These are phyloP conservation scores for Prosapia bicincta DNA, from an alignment of 2,888 invertebrate genomes.

Conservation along the genomic window DNA sequence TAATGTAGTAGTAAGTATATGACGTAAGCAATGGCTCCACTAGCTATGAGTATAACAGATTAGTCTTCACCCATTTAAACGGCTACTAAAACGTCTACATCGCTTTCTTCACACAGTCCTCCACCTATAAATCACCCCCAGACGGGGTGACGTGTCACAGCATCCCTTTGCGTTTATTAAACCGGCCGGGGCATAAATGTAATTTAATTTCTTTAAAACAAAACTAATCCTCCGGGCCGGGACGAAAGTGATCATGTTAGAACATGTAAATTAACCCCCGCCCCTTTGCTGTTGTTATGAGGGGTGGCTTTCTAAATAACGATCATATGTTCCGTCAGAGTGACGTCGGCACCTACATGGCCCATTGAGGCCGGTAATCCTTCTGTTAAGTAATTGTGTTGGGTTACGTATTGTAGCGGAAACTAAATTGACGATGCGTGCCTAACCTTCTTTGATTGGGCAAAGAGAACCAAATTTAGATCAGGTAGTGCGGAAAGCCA, in stretches of 20 bases:
- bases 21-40: too few species aligned
- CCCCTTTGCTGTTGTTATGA: not conserved
- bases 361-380: conserved; percentile 11
- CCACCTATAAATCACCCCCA: too few species aligned
- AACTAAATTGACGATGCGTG: too few species aligned
- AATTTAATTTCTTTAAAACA: not conserved
- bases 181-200: not conserved
- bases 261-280: not conserved
- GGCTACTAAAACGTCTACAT: too few species aligned
- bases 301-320: conserved; percentile 6
- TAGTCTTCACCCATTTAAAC: too few species aligned
- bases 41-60: too few species aligned
- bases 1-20: too few species aligned
- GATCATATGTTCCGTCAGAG: conserved; percentile 14
- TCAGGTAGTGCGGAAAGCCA: too few species aligned
- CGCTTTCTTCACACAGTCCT: too few species aligned
- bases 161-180: not conserved
- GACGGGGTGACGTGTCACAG: not conserved
- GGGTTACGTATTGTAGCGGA: not conserved
- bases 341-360: conserved; percentile 17
- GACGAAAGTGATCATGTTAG: not conserved
- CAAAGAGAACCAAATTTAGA: too few species aligned
- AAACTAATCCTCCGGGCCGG: not conserved
- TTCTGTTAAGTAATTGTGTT: not conserved
- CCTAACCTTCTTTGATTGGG: too few species aligned